Base-by-base conservation (phyloP, 2,888 invertebrate genomes). In the Laothoe populi region DNA sequence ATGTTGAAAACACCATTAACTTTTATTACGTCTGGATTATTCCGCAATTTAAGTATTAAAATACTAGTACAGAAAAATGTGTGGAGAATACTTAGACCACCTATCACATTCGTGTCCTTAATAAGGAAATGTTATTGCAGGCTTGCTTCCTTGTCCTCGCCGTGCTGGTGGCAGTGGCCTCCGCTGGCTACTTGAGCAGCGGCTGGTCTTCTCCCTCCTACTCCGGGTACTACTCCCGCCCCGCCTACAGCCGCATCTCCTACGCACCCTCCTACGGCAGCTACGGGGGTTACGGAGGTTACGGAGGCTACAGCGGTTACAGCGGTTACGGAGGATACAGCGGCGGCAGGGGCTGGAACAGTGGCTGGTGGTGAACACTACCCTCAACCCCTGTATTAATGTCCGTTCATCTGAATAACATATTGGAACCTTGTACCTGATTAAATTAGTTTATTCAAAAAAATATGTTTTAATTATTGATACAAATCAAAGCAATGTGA, bases 151-250 rank as follows among this genome's bases (percentile, higher is more conserved):
- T 73, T 23, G 64, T 77, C 16, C 70, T 87, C 70, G 63, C 68
- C n/a, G 71, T 76, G 26, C 16, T 83, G 57, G 40, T 83, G 66
- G 71, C 81, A 46, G 57, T 68, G 63, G 78, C 76, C n/a, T 75
- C 81, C 0, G 88, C 86, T 0, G 86, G 86, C 57, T 73, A 75
- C 72, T 63, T 77, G 66, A 63, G 69, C 35, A 67, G 70, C n/a
- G 74, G 78, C 26, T 74, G 76, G 74, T 66, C 64, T 5, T 59
- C 64, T 0, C 70, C 68, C 4, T 35, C 11, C 31, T 8, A 8
- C 11, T 63, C 49, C 48, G 38, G 61, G 44, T 46, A 62, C 26
- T 67, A 68, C 67, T 63, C 63, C 3, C 23, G 64, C 7, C 58
- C 58, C 8, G 23, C n/a, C 4, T 62, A 62, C n/a, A 53, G 49